Evolutionary conservation across 2,888 invertebrate genomes (phyloP).

Genomic region (Tipula unca): DNA sequence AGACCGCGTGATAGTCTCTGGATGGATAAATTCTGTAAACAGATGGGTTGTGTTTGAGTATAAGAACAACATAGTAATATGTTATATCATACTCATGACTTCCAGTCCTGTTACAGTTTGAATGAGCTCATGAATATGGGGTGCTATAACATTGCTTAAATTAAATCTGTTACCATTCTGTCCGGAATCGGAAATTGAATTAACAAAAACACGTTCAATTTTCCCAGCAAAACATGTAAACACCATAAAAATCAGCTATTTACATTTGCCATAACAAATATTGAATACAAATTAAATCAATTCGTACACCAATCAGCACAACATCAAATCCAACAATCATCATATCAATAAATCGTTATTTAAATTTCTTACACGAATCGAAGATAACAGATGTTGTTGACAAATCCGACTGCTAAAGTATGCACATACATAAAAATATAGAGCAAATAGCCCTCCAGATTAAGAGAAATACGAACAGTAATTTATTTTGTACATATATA

Average conservation of each 20-base stretch:
- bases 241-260: neutral
- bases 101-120: too few relatives aligned
- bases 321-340: neutral
- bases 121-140: too few relatives aligned
- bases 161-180: too few relatives aligned
- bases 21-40: too few relatives aligned
- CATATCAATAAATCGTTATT: neutral
- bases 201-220: neutral
- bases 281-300: neutral
- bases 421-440: neutral
- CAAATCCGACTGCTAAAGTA: neutral
- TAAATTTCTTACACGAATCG: neutral
- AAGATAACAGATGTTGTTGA: conserved; percentile 14
- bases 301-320: neutral
- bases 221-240: neutral
- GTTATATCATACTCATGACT: too few relatives aligned
- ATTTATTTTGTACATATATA: neutral
- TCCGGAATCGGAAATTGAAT: too few relatives aligned
- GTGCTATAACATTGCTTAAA: too few relatives aligned
- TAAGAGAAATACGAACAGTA: conserved; percentile 8
- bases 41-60: too few relatives aligned
- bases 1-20: too few relatives aligned
- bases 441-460: conserved; percentile 8
- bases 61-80: too few relatives aligned
- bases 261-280: neutral